Conservation (phyloP, 2,888 invertebrate species). For the Pherbina coryleti region DNA sequence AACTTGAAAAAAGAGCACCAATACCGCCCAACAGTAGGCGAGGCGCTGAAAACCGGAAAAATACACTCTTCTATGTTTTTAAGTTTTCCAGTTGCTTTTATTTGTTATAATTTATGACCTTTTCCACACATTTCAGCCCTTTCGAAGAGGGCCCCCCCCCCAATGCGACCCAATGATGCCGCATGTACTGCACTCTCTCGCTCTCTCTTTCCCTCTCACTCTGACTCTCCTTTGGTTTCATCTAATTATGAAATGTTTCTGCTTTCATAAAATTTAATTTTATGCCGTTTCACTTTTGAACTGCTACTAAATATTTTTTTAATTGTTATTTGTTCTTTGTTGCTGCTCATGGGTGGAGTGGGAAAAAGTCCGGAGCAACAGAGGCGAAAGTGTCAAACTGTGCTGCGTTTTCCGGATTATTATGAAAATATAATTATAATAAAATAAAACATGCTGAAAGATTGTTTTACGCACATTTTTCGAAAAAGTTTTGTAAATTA, state of each 20-base stretch:
- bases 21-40: background rate
- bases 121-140: slow-evolving; percentile 29
- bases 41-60: background rate
- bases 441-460: background rate
- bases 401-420: slow-evolving; percentile 30
- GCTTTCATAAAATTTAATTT: slow-evolving; percentile 14
- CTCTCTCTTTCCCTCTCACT: background rate
- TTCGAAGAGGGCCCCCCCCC: background rate
- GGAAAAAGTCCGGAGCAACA: background rate
- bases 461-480: background rate
- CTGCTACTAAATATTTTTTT: slow-evolving; percentile 47
- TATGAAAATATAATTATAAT: slow-evolving; percentile 1
- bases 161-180: background rate
- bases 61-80: background rate
- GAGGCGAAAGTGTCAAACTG: slow-evolving; percentile 45
- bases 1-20: background rate
- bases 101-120: slow-evolving; percentile 37
- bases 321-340: slow-evolving; percentile 46
- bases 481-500: background rate
- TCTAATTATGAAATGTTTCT: slow-evolving; percentile 33
- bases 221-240: background rate
- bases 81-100: background rate
- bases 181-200: background rate
- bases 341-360: slow-evolving; percentile 43
- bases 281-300: slow-evolving; percentile 10